These are phyloP conservation scores for Limonius californicus DNA, from an alignment of 1,140 invertebrate species.

Conservation along the genomic window DNA sequence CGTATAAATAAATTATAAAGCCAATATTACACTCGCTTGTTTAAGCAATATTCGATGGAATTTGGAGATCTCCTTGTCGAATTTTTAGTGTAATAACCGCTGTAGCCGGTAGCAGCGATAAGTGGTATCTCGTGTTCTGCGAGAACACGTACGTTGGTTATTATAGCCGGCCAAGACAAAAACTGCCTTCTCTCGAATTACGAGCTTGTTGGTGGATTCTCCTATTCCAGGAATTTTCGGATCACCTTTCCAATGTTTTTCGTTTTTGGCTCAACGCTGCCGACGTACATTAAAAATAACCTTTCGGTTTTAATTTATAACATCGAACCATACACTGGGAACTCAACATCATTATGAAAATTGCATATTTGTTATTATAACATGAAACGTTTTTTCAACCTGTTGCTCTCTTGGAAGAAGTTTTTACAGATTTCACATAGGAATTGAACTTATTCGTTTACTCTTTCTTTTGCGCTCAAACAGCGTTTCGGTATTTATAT, in stretches of 20 bases:
- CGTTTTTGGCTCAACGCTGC: not conserved
- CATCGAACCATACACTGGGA: not conserved
- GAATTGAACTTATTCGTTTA: no score
- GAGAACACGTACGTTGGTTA: constrained; percentile 36
- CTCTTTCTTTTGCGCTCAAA: no score
- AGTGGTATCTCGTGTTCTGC: constrained; percentile 39
- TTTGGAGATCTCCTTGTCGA: not conserved
- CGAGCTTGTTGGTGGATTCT: constrained; percentile 24
- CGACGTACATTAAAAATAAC: not conserved
- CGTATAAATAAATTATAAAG: constrained; percentile 34
- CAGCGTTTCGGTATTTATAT: no score
- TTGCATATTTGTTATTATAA: no score
- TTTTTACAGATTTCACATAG: no score
- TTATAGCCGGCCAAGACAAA: constrained; percentile 17
- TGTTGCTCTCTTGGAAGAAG: no score
- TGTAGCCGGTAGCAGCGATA: constrained; percentile 33
- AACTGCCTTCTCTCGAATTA: constrained; percentile 27
- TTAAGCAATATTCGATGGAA: not conserved
- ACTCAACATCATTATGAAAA: constrained; percentile 2
- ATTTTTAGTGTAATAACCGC: constrained; percentile 16
- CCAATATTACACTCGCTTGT: not conserved
- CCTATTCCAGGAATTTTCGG: constrained; percentile 8
- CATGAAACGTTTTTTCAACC: no score
- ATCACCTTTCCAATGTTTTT: constrained; percentile 2
- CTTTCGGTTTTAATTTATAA: constrained; percentile 1